phyloP scores from a whole-genome alignment of 1,140 invertebrate species.

The Pararge aegeria region DNA sequence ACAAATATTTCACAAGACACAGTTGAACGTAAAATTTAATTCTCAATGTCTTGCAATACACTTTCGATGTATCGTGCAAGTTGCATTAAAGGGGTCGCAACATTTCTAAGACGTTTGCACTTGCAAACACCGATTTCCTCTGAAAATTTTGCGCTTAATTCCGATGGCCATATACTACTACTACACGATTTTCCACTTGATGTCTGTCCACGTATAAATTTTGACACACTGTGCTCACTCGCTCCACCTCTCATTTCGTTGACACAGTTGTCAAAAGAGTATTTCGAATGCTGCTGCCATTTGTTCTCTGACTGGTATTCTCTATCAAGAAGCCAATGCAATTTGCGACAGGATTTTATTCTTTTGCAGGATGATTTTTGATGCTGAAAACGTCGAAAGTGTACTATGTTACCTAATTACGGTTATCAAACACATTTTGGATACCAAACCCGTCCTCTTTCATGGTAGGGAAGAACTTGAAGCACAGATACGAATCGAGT shows the following conservation, averaged over 20 bases:
- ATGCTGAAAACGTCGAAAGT: constrained; percentile 6
- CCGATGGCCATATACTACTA: constrained; percentile 30
- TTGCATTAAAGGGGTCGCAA: constrained; percentile 50
- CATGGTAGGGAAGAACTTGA: too few relatives aligned
- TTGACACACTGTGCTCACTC: constrained; percentile 41
- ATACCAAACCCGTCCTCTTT: too few relatives aligned
- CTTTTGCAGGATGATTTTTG: neutral
- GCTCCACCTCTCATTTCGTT: constrained; percentile 21
- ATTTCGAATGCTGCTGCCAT: constrained; percentile 28
- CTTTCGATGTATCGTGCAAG: constrained; percentile 52
- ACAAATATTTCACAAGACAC: neutral
- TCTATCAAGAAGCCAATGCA: constrained; percentile 14
- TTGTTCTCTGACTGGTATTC: constrained; percentile 40
- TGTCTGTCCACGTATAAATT: constrained; percentile 11
- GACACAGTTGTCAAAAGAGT: constrained; percentile 27
- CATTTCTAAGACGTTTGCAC: constrained; percentile 34
- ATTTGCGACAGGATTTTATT: neutral
- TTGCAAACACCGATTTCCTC: constrained; percentile 30
- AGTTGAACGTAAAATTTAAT: constrained; percentile 9
- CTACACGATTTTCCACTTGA: constrained; percentile 18
- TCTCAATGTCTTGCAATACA: constrained; percentile 43
- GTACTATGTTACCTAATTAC: too few relatives aligned
- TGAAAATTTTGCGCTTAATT: constrained; percentile 16
- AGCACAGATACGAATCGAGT: too few relatives aligned
- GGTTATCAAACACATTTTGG: neutral